phyloP scores from a whole-genome alignment of 2,797 vertebrate genomes.

The Channa striata region DNA sequence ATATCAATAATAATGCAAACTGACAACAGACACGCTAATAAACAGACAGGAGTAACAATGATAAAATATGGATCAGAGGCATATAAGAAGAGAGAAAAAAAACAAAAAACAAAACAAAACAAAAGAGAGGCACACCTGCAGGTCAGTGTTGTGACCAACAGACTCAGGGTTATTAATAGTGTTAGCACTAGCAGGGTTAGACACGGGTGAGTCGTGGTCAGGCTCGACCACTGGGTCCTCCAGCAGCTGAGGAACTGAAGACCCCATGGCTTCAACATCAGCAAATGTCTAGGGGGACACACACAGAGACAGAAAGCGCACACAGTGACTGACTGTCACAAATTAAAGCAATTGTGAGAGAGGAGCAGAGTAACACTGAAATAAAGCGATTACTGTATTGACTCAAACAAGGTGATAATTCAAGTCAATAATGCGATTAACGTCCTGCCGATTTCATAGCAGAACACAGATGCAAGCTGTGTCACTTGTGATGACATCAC shows the following conservation, averaged over 20 bases:
- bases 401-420: neutral
- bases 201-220: constrained; percentile 68
- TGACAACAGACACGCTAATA: neutral
- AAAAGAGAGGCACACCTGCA: constrained; percentile 79
- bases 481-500: no score
- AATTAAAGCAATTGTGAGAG: constrained; percentile 9
- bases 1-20: no score
- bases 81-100: constrained; percentile 4
- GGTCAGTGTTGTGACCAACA: constrained; percentile 72
- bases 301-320: constrained; percentile 51
- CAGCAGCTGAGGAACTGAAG: constrained; percentile 69
- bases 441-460: neutral
- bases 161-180: constrained; percentile 83
- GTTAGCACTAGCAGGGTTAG: constrained; percentile 79
- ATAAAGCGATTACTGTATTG: neutral
- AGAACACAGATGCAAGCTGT: neutral
- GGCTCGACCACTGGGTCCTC: constrained; percentile 69
- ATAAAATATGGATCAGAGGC: neutral
- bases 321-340: constrained; percentile 42
- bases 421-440: neutral
- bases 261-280: constrained; percentile 69
- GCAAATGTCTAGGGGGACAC: constrained; percentile 79
- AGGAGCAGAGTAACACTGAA: constrained; percentile 10
- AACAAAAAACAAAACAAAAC: neutral
- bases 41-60: constrained; percentile 6